Percentiles rank a stretch among this genome's conserved stretches.
These are phyloP conservation scores for Sarcophaga bullata DNA, from an alignment of 1,140 invertebrate genomes.

Conservation along the genomic window DNA sequence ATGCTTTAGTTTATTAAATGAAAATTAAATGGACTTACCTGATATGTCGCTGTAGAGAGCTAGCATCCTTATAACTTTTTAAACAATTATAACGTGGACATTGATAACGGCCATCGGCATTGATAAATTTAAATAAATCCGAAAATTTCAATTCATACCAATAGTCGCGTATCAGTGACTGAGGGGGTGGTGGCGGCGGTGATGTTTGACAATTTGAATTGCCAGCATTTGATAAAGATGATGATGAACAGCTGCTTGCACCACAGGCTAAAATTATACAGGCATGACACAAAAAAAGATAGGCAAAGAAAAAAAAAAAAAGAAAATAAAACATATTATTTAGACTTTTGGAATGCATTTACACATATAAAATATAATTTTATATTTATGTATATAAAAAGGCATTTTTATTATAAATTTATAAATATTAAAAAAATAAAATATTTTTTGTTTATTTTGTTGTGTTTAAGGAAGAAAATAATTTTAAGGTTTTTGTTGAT, in stretches of 20 bases:
- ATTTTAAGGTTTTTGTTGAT: neutral
- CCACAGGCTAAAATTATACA: slow-evolving; percentile 39
- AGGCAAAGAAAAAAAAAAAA: slow-evolving; percentile 44
- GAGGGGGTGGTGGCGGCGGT: slow-evolving; percentile 55
- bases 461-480: slow-evolving; percentile 31
- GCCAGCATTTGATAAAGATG: slow-evolving; percentile 52
- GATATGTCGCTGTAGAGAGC: slow-evolving; percentile 68
- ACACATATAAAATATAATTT: slow-evolving; percentile 14
- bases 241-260: slow-evolving; percentile 43
- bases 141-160: slow-evolving; percentile 66
- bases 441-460: slow-evolving; percentile 41
- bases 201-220: slow-evolving; percentile 57
- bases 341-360: neutral
- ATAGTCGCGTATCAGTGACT: slow-evolving; percentile 61
- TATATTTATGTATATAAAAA: neutral
- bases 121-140: slow-evolving; percentile 64
- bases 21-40: slow-evolving; percentile 54
- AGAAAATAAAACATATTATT: slow-evolving; percentile 17
- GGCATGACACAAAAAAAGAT: slow-evolving; percentile 20
- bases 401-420: neutral
- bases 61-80: slow-evolving; percentile 65
- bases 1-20: neutral
- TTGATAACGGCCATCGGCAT: slow-evolving; percentile 65
- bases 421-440: slow-evolving; percentile 43
- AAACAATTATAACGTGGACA: slow-evolving; percentile 65